Conservation (phyloP, 2,113 vertebrate species). For the Mystacornis crossleyi region DNA sequence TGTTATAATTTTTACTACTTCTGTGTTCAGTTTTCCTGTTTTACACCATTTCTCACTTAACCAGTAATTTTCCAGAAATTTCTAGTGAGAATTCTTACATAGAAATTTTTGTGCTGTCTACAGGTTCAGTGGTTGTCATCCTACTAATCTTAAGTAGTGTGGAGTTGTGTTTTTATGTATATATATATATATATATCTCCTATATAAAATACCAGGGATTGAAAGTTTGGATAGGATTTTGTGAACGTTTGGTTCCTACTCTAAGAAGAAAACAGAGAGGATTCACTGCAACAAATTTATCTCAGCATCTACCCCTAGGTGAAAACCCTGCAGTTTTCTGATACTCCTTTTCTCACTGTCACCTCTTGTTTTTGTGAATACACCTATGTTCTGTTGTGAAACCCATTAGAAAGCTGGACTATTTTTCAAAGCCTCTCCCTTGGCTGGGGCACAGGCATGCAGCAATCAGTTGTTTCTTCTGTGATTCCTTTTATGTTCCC, state of each 20-base stretch:
- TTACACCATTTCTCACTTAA: background rate
- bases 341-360: background rate
- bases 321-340: slow-evolving; percentile 50
- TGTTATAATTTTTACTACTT: background rate
- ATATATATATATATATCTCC: background rate
- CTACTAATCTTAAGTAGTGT: background rate
- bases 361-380: slow-evolving; percentile 8
- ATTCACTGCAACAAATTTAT: background rate
- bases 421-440: background rate
- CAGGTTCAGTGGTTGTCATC: background rate
- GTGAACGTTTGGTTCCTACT: background rate
- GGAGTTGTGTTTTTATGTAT: background rate
- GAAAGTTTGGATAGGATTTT: background rate
- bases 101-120: background rate
- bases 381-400: slow-evolving; percentile 1
- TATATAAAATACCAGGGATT: background rate
- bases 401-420: background rate
- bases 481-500: background rate
- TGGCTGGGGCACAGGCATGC: background rate
- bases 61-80: background rate
- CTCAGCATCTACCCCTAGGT: background rate
- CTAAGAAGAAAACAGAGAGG: background rate
- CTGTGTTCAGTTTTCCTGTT: background rate
- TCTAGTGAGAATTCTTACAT: background rate
- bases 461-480: background rate